Percentiles rank a stretch among this genome's conserved stretches.
phyloP scores from a whole-genome alignment of 2,797 vertebrate genomes.

The Hemibagrus guttatus region DNA sequence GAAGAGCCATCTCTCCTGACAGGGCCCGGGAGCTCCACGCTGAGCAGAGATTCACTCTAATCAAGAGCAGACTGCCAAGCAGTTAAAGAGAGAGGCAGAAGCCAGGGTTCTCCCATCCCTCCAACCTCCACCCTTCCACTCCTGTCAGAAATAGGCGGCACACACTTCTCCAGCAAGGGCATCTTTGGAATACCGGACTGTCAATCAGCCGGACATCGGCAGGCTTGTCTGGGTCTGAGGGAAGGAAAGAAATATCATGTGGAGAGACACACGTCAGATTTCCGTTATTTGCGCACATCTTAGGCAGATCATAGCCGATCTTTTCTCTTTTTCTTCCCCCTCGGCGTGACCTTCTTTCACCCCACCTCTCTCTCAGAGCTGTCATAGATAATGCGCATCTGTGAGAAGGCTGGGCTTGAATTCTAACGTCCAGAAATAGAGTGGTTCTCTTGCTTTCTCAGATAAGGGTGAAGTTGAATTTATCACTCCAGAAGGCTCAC shows the following conservation, averaged over 20 bases:
- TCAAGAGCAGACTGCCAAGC: constrained; percentile 76
- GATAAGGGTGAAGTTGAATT: constrained; percentile 45
- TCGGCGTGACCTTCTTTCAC: constrained; percentile 52
- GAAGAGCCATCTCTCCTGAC: constrained; percentile 71
- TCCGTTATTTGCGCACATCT: constrained; percentile 48
- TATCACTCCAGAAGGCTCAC: constrained; percentile 29
- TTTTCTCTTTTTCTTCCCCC: constrained; percentile 42
- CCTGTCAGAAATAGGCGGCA: constrained; percentile 61
- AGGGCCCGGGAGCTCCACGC: constrained; percentile 65
- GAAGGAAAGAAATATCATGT: constrained; percentile 62
- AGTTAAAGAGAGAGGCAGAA: constrained; percentile 69
- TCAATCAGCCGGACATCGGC: constrained; percentile 65
- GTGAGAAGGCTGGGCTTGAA: constrained; percentile 39
- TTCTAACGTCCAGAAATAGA: constrained; percentile 39
- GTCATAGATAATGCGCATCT: constrained; percentile 55
- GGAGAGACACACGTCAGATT: constrained; percentile 63
- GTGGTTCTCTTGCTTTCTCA: constrained; percentile 33
- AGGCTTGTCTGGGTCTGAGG: constrained; percentile 62
- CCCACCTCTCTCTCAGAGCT: constrained; percentile 40
- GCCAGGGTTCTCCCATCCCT: constrained; percentile 22
- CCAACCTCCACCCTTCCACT: constrained; percentile 51
- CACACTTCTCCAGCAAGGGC: constrained; percentile 62
- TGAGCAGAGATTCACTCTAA: constrained; percentile 66
- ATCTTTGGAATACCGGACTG: constrained; percentile 68
- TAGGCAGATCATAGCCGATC: constrained; percentile 58